These are phyloP conservation scores for Malachius bipustulatus DNA, from an alignment of 2,888 invertebrate genomes.

Conservation along the genomic window DNA sequence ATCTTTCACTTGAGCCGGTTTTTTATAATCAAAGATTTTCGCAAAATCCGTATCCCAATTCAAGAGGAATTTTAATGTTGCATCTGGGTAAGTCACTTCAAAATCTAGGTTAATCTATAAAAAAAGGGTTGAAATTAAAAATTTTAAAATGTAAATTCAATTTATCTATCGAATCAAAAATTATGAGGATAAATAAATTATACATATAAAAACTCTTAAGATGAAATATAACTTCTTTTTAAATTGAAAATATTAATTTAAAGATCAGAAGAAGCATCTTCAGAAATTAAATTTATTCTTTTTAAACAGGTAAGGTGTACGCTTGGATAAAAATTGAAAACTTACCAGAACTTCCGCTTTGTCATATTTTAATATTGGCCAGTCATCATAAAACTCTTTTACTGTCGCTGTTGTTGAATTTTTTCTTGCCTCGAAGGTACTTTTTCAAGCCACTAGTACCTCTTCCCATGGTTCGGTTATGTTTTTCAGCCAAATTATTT, in stretches of 20 bases:
- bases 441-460: conserved; percentile 11
- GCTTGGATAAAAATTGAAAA: no score
- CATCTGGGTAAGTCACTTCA: background rate
- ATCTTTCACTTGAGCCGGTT: conserved; percentile 5
- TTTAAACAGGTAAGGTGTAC: no score
- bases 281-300: no score
- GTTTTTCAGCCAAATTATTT: conserved; percentile 11
- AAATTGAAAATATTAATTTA: no score
- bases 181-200: no score
- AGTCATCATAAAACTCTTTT: conserved; percentile 6
- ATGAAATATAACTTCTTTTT: no score
- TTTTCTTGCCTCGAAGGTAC: conserved; percentile 7
- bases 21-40: background rate
- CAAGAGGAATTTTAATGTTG: background rate
- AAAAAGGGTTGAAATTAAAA: background rate
- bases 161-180: no score
- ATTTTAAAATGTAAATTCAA: no score
- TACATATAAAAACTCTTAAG: no score
- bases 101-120: conserved; percentile 4
- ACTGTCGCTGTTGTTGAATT: conserved; percentile 4
- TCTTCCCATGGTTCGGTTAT: conserved; percentile 11
- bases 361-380: conserved; percentile 11
- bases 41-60: background rate
- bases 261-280: no score
- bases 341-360: conserved; percentile 10